phyloP scores from a whole-genome alignment of 30 jellyfish, hydroid and myxozoan genomes.

The Aurelia coerulea region DNA sequence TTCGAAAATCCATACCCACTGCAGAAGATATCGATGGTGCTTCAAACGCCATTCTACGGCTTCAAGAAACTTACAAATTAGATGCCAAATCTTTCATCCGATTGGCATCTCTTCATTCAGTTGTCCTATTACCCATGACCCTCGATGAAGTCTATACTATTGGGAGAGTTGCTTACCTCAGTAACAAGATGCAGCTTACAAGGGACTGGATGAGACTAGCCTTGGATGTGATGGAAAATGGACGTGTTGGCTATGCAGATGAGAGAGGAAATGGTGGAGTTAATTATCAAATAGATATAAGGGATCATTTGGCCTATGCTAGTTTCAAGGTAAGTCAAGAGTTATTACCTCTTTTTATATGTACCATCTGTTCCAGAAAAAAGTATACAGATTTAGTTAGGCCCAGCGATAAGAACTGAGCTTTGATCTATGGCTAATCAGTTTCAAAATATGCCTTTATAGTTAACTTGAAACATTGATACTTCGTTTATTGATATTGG shows the following conservation, averaged over 20 bases:
- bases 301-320: slow-evolving; percentile 64
- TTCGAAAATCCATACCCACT: slow-evolving; percentile 22
- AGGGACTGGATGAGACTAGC: slow-evolving; percentile 59
- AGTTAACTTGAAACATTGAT: too few species aligned
- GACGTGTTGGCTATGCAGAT: not conserved
- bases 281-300: slow-evolving; percentile 33
- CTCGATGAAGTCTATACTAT: slow-evolving; percentile 49
- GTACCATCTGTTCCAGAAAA: too few species aligned
- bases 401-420: too few species aligned
- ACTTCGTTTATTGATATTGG: too few species aligned
- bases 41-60: slow-evolving; percentile 76
- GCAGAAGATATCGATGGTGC: slow-evolving; percentile 84
- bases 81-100: slow-evolving; percentile 54
- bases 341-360: too few species aligned
- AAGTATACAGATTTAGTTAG: too few species aligned
- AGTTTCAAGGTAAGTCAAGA: slow-evolving; percentile 43
- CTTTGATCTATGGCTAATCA: too few species aligned
- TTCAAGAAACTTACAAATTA: slow-evolving; percentile 80
- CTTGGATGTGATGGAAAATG: slow-evolving; percentile 1
- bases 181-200: slow-evolving; percentile 33
- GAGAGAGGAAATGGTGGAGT: slow-evolving; percentile 2
- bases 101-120: slow-evolving; percentile 1
- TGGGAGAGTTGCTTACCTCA: slow-evolving; percentile 36
- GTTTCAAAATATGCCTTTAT: too few species aligned
- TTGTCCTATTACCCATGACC: not conserved